Evolutionary conservation across 2,113 vertebrate genomes (phyloP), one percentile per base, ranked within the genome.

Genomic region (Crotalus horridus): DNA sequence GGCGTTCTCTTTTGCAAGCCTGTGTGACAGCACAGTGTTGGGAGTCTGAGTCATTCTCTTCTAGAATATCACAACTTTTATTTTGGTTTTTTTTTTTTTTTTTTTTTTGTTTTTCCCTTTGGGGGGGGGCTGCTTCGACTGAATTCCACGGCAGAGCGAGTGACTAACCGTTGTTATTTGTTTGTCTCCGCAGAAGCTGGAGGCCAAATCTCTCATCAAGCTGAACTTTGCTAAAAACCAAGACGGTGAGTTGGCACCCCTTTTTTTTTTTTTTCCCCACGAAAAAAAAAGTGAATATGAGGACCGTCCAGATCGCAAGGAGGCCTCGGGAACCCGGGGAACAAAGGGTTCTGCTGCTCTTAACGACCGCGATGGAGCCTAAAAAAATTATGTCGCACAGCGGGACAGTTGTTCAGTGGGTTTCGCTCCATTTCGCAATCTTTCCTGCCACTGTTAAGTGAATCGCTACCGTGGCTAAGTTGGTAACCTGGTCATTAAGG

Each of bases 171-270:
- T 93, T 93, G 91, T 93, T 93, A 69, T 87, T 92, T 95, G 26
- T 29, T 61, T 46, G 0, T 93, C 93, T 93, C 91, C 91, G 74
- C 96, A 99, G 99, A 99, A 99, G 97, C 97, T 99, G 17, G 99
- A 99, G 54, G 98, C 98, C 51, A 99, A 99, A 95, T 98, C 98
- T 39, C 98, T 99, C 93, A 98, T 99, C 96, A 99, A 98, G 95
- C 97, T 99, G 69, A 99, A 99, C 96, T 97, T 99, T 92, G 95
- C 97, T 92, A 99, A 99, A 97, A 99, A 99, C 97, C 99, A 88
- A 6, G 99, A 99, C 94, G 99, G 99, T 99, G 97, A 98, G 97
- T 96, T 20, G 89, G 20, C 64, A 61, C 39, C 39, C 39, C 39
- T 39, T 43, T 43, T 43, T 43, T 43, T 43, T 43, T 43, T 43